Evolutionary conservation across 1,140 invertebrate species (phyloP).

Genomic region (Bombus confusus): DNA sequence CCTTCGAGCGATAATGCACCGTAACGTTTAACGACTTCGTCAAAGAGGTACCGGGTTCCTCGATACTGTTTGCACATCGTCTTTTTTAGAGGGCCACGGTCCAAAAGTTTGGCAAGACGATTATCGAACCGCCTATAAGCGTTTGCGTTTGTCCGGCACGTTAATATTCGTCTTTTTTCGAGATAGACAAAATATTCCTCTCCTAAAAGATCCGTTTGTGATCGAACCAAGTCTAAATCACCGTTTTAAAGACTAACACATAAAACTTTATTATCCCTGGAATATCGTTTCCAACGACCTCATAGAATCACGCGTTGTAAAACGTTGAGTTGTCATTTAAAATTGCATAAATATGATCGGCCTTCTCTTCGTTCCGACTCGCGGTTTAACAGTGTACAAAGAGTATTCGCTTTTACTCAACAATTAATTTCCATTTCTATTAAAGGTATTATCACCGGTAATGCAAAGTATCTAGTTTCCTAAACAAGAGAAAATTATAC

Average conservation of each 20-base stretch:
- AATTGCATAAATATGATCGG: background rate
- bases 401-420: background rate
- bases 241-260: slow-evolving; percentile 14
- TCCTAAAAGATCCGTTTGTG: slow-evolving; percentile 28
- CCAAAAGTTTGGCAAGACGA: slow-evolving; percentile 70
- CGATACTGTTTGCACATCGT: slow-evolving; percentile 53
- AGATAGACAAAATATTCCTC: slow-evolving; percentile 44
- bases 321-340: background rate
- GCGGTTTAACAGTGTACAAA: background rate
- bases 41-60: slow-evolving; percentile 59
- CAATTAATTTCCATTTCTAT: background rate
- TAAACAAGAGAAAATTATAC: background rate
- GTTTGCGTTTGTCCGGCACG: slow-evolving; percentile 48
- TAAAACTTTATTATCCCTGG: slow-evolving; percentile 25
- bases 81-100: slow-evolving; percentile 62
- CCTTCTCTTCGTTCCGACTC: too few relatives aligned
- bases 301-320: background rate
- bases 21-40: slow-evolving; percentile 72
- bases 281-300: background rate
- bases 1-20: slow-evolving; percentile 66
- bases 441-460: background rate
- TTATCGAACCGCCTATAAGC: slow-evolving; percentile 64
- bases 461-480: background rate
- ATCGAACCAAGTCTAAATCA: slow-evolving; percentile 13
- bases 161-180: slow-evolving; percentile 38